phyloP scores from a whole-genome alignment of 2,888 invertebrate genomes.

The Lithophane leautieri region DNA sequence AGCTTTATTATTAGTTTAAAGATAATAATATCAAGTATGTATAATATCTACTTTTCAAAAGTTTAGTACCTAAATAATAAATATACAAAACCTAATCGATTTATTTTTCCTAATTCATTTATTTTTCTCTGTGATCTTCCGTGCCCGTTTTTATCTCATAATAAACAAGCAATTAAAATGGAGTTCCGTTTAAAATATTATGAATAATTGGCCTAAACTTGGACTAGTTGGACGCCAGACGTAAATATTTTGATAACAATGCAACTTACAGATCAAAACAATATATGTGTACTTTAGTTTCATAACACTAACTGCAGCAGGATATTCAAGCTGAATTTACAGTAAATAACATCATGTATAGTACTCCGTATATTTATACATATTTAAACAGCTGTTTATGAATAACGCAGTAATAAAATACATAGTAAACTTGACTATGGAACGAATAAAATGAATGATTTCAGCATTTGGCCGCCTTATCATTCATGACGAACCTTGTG shows the following conservation, averaged over 20 bases:
- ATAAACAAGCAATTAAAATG: slow-evolving; percentile 12
- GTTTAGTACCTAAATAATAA: neutral
- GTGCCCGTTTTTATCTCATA: slow-evolving; percentile 20
- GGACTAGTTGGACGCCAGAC: slow-evolving; percentile 14
- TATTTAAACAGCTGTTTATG: slow-evolving; percentile 31
- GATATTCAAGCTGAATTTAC: neutral
- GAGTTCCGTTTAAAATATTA: neutral
- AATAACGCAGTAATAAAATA: neutral
- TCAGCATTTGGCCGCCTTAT: slow-evolving; percentile 35
- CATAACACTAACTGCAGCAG: neutral
- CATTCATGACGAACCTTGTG: slow-evolving; percentile 34
- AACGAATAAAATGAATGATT: slow-evolving; percentile 26
- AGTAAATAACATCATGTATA: slow-evolving; percentile 12
- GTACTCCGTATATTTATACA: neutral
- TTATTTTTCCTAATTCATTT: neutral
- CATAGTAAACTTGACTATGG: neutral
- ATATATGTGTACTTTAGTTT: neutral
- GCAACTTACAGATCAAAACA: slow-evolving; percentile 40
- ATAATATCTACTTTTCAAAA: too few relatives aligned
- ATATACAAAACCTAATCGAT: neutral
- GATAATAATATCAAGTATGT: too few relatives aligned
- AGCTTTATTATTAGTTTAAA: too few relatives aligned
- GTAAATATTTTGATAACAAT: slow-evolving; percentile 54
- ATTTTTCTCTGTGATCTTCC: neutral
- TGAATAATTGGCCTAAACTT: neutral